Evolutionary conservation across 1,140 invertebrate species (phyloP).

Genomic region (Listronotus oregonensis): DNA sequence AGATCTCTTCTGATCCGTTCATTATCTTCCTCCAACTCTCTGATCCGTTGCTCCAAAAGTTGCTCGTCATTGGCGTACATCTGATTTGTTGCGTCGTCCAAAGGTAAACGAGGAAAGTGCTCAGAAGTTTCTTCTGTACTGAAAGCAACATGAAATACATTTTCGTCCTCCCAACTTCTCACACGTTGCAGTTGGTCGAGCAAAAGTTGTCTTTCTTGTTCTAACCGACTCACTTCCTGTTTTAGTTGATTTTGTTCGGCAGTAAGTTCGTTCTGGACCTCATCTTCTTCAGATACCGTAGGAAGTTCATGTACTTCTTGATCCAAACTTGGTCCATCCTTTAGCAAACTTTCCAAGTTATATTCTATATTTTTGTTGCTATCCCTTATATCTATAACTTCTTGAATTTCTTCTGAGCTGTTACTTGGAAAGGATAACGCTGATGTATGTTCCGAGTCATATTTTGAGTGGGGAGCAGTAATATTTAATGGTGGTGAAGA

Average conservation of each 20-base stretch:
- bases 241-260: conserved; percentile 4
- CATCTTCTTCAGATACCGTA: conserved; percentile 23
- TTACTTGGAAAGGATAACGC: neutral
- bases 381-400: conserved; percentile 4
- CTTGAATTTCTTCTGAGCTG: conserved; percentile 19
- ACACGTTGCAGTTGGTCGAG: neutral
- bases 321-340: neutral
- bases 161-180: neutral
- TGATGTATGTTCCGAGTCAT: neutral
- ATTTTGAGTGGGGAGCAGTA: no score
- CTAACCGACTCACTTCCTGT: conserved; percentile 2
- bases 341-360: neutral
- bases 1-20: conserved; percentile 11
- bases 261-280: conserved; percentile 7
- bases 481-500: no score
- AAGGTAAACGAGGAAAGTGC: neutral
- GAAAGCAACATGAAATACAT: neutral
- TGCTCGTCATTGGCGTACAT: conserved; percentile 24
- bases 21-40: conserved; percentile 26
- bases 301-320: conserved; percentile 12
- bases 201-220: conserved; percentile 1
- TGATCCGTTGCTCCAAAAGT: conserved; percentile 13
- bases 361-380: neutral
- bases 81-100: conserved; percentile 25
- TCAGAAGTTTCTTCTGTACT: conserved; percentile 7